These are phyloP conservation scores for Hesperia comma DNA, from an alignment of 2,888 invertebrate species.

Conservation along the genomic window DNA sequence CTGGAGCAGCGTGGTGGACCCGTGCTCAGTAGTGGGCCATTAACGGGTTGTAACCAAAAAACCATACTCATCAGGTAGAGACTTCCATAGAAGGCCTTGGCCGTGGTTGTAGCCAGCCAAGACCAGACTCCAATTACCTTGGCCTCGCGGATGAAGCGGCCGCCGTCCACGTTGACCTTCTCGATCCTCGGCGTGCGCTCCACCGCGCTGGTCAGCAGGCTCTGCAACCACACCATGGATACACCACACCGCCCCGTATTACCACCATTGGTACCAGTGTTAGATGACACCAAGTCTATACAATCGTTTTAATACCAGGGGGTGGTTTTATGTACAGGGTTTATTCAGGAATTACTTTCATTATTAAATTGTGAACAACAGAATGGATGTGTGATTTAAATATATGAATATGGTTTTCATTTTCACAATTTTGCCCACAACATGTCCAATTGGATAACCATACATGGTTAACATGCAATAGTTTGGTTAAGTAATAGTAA, in stretches of 20 bases:
- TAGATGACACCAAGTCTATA: background rate
- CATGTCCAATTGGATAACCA: constrained; percentile 9
- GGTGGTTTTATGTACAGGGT: background rate
- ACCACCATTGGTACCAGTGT: background rate
- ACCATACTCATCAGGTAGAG: too few relatives aligned
- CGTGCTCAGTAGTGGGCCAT: too few relatives aligned
- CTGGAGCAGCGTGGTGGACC: too few relatives aligned
- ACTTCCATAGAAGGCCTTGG: constrained; percentile 49
- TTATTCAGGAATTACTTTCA: background rate
- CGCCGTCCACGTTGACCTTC: constrained; percentile 97
- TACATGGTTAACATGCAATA: background rate
- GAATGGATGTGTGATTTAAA: constrained; percentile 2
- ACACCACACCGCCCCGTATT: constrained; percentile 1
- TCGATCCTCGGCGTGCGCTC: constrained; percentile 97
- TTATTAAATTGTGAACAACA: background rate
- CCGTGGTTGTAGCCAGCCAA: constrained; percentile 43
- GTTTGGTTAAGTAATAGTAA: background rate
- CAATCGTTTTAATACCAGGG: background rate
- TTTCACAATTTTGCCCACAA: constrained; percentile 28
- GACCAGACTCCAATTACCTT: constrained; percentile 89
- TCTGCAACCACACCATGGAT: constrained; percentile 83
- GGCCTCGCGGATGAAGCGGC: constrained; percentile 97
- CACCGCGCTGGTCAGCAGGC: constrained; percentile 95
- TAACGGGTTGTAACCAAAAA: too few relatives aligned
- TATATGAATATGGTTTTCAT: background rate